These are phyloP conservation scores for Drosophila micromelanica DNA, from an alignment of 1,140 invertebrate species.

Conservation along the genomic window DNA sequence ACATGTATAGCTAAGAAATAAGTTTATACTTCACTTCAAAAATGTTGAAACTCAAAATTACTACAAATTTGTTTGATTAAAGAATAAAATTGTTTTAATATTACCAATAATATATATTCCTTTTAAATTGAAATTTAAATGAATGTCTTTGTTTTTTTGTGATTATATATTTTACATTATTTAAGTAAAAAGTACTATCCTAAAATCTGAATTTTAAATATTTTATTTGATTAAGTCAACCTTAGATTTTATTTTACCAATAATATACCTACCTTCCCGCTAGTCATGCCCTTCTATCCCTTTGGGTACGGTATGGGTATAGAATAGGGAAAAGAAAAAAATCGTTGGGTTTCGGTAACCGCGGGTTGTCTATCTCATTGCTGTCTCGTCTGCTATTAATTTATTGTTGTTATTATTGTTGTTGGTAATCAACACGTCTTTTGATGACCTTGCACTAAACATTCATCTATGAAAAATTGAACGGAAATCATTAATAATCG, in stretches of 20 bases:
- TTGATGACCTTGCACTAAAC: slow-evolving; percentile 80
- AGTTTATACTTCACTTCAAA: too few species aligned
- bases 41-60: too few species aligned
- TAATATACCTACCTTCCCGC: background rate
- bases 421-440: slow-evolving; percentile 80
- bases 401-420: slow-evolving; percentile 80
- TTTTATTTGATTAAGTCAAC: background rate
- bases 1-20: too few species aligned
- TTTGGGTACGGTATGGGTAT: slow-evolving; percentile 14
- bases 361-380: slow-evolving; percentile 58
- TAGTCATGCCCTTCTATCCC: background rate
- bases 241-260: background rate
- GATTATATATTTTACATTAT: too few species aligned
- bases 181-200: too few species aligned
- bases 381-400: slow-evolving; percentile 61
- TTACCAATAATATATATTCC: too few species aligned
- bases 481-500: slow-evolving; percentile 81
- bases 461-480: slow-evolving; percentile 78
- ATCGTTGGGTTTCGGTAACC: slow-evolving; percentile 39
- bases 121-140: too few species aligned
- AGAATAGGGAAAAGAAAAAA: background rate
- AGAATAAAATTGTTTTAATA: too few species aligned
- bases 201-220: too few species aligned
- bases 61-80: too few species aligned
- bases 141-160: too few species aligned